phyloP scores from a whole-genome alignment of 2,113 vertebrate species.

The Sturnus vulgaris region DNA sequence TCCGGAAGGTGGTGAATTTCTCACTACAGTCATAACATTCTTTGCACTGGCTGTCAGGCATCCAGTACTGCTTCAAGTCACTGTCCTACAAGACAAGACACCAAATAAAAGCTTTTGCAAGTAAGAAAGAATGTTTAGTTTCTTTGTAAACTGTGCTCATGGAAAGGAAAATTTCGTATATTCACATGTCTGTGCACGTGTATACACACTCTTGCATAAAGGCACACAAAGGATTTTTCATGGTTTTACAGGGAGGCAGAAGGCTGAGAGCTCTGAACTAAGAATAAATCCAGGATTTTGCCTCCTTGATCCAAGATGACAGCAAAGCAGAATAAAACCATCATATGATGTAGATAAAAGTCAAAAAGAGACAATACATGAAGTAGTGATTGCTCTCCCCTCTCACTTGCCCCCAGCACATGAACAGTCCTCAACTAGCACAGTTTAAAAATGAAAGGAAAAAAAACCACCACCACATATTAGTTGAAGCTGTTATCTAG shows the following conservation, averaged over 20 bases:
- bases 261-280: neutral
- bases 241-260: neutral
- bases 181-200: fast-evolving
- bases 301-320: neutral
- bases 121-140: neutral
- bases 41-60: slow-evolving; percentile 98
- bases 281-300: neutral
- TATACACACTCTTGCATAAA: neutral
- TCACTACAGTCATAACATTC: slow-evolving; percentile 98
- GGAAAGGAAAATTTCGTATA: neutral
- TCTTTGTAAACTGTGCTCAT: neutral
- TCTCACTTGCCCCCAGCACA: neutral
- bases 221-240: neutral
- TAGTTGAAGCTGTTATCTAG: neutral
- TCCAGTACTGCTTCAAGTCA: slow-evolving; percentile 99
- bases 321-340: neutral
- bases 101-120: neutral
- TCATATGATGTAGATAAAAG: neutral
- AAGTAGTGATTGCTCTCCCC: neutral
- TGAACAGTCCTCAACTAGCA: neutral
- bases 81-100: slow-evolving; percentile 80
- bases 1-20: slow-evolving; percentile 96
- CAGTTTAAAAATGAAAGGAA: neutral
- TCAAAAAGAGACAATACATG: neutral
- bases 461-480: neutral